A percentile compares a stretch with the other conserved stretches of the same genome.
Evolutionary conservation across 2,797 vertebrate species (phyloP).

Genomic region (Galago senegalensis): DNA sequence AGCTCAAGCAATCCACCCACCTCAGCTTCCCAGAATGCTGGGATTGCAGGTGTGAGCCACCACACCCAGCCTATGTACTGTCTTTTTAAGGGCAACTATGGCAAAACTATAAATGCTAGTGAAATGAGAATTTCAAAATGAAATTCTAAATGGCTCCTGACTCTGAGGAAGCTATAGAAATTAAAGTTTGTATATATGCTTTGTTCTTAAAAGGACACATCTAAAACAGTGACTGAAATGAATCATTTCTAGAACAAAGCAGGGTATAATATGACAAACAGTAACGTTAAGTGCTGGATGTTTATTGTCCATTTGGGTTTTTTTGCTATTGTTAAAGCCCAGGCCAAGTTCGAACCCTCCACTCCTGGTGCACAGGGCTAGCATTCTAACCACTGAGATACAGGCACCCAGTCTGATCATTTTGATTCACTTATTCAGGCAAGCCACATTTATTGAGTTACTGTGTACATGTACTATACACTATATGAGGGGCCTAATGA

Average conservation of each 20-base stretch:
- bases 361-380: no score
- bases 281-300: background rate
- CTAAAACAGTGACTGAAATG: background rate
- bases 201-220: background rate
- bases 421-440: background rate
- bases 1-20: no score
- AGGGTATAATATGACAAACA: background rate
- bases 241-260: background rate
- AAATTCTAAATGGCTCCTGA: background rate
- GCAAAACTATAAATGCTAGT: background rate
- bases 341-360: no score
- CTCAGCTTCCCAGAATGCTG: no score
- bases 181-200: no score
- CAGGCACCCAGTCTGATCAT: no score
- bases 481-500: background rate
- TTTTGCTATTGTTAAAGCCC: no score
- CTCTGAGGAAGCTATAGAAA: background rate
- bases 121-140: slow-evolving; percentile 37
- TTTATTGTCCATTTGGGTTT: background rate
- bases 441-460: background rate
- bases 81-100: background rate
- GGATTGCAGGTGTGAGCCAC: no score
- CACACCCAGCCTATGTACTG: no score
- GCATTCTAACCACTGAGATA: no score
- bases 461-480: background rate